Evolutionary conservation across 2,888 invertebrate species (phyloP).

Genomic region (Dasypolia templi): DNA sequence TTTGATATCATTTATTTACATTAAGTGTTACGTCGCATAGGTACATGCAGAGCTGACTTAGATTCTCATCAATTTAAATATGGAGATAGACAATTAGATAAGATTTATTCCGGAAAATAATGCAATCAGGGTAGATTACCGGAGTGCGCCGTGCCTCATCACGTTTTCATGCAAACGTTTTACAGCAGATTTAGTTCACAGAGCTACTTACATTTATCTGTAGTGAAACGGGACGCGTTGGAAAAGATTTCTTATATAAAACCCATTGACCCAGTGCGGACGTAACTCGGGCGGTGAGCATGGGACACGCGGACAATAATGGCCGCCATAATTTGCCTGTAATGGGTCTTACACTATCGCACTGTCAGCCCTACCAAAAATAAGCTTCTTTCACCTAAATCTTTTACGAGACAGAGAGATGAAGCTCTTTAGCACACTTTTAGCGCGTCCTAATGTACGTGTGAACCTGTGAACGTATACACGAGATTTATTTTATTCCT

Average conservation of each 20-base stretch:
- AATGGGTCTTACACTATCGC: constrained; percentile 90
- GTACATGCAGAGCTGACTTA: constrained; percentile 12
- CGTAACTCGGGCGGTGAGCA: constrained; percentile 84
- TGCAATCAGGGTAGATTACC: too few species aligned
- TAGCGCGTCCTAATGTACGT: constrained; percentile 63
- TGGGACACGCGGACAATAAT: constrained; percentile 88
- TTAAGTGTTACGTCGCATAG: constrained; percentile 40
- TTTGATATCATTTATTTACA: constrained; percentile 68
- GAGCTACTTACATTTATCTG: constrained; percentile 59
- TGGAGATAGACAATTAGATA: constrained; percentile 16
- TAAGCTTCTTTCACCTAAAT: constrained; percentile 85
- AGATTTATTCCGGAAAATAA: constrained; percentile 32
- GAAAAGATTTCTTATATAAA: constrained; percentile 84
- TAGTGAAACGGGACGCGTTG: constrained; percentile 57
- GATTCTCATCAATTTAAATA: constrained; percentile 36
- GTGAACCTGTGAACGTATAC: constrained; percentile 59
- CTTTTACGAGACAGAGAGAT: constrained; percentile 74
- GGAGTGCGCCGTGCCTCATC: constrained; percentile 21
- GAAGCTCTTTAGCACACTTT: constrained; percentile 76
- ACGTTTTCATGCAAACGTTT: constrained; percentile 50
- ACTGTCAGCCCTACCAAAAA: constrained; percentile 88
- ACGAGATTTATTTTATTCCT: constrained; percentile 60
- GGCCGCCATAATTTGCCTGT: constrained; percentile 88
- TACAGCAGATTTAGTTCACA: constrained; percentile 53
- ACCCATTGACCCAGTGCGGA: constrained; percentile 86